These are phyloP conservation scores for Lepisosteus oculatus DNA, from an alignment of 2,113 vertebrate genomes.

Conservation along the genomic window DNA sequence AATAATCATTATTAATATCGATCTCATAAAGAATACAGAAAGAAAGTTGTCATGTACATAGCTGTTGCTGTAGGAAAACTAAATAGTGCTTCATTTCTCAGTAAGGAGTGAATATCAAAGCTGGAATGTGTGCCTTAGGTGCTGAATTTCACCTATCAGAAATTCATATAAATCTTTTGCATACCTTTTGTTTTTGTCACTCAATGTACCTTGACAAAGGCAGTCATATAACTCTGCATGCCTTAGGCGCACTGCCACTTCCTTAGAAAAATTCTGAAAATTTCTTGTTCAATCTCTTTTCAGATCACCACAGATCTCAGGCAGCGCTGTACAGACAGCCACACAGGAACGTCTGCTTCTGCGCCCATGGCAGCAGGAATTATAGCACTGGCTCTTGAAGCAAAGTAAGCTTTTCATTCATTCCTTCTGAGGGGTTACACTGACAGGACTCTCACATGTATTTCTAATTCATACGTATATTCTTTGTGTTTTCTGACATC, in stretches of 20 bases:
- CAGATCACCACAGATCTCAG: slow-evolving; percentile 97
- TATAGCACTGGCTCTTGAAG: slow-evolving; percentile 93
- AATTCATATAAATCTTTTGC: too few species aligned
- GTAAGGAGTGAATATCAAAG: slow-evolving; percentile 23
- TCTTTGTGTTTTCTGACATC: not conserved
- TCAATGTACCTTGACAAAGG: too few species aligned
- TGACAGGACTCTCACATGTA: not conserved
- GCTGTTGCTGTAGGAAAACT: not conserved
- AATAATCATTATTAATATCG: too few species aligned
- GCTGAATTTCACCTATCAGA: slow-evolving; percentile 29
- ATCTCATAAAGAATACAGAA: too few species aligned
- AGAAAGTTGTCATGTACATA: not conserved
- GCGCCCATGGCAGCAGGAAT: slow-evolving; percentile 98
- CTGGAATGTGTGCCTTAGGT: slow-evolving; percentile 44
- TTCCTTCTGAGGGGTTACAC: not conserved
- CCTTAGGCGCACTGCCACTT: not conserved
- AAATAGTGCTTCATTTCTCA: not conserved
- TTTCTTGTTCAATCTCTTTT: slow-evolving; percentile 42
- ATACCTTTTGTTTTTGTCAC: too few species aligned
- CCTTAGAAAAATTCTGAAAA: not conserved
- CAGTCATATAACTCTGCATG: too few species aligned
- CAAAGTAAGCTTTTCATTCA: slow-evolving; percentile 83
- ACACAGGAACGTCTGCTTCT: slow-evolving; percentile 95
- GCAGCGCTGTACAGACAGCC: slow-evolving; percentile 96
- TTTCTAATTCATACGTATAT: not conserved